These are phyloP conservation scores for Nephrotoma appendiculata DNA, from an alignment of 2,888 invertebrate genomes.

Conservation along the genomic window DNA sequence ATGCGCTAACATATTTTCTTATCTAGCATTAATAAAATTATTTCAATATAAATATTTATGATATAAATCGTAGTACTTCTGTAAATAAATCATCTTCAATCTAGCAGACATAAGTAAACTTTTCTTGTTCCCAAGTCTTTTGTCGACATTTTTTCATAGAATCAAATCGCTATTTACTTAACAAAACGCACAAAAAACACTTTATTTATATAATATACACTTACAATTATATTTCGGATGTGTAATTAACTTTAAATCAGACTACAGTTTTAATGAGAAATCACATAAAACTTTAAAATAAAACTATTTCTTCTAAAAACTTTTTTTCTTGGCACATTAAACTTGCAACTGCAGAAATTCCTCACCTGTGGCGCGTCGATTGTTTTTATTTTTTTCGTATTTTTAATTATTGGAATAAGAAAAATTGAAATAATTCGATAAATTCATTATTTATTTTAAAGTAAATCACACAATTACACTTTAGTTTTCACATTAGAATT, in stretches of 20 bases:
- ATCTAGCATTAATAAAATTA: not conserved
- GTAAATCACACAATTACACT: not conserved
- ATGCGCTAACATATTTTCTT: not conserved
- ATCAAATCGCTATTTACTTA: not conserved
- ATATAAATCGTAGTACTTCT: not conserved
- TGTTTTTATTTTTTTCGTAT: not conserved
- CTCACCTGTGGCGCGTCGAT: slow-evolving; percentile 9
- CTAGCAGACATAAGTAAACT: too few species aligned
- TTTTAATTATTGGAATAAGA: not conserved
- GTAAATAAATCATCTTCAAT: not conserved
- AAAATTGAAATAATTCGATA: not conserved
- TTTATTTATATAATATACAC: not conserved
- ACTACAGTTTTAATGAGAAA: not conserved
- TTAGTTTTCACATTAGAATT: not conserved
- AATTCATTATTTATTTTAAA: not conserved
- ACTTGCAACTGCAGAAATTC: slow-evolving; percentile 9
- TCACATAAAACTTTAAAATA: slow-evolving; percentile 6
- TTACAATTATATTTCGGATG: not conserved
- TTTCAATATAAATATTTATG: not conserved
- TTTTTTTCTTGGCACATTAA: slow-evolving; percentile 12
- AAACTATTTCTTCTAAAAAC: not conserved
- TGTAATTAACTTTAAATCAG: not conserved
- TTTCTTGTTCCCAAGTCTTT: too few species aligned
- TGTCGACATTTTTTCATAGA: not conserved
- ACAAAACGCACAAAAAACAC: not conserved